These are phyloP conservation scores for Alsophila aescularia DNA, from an alignment of 2,888 invertebrate species.

Conservation along the genomic window DNA sequence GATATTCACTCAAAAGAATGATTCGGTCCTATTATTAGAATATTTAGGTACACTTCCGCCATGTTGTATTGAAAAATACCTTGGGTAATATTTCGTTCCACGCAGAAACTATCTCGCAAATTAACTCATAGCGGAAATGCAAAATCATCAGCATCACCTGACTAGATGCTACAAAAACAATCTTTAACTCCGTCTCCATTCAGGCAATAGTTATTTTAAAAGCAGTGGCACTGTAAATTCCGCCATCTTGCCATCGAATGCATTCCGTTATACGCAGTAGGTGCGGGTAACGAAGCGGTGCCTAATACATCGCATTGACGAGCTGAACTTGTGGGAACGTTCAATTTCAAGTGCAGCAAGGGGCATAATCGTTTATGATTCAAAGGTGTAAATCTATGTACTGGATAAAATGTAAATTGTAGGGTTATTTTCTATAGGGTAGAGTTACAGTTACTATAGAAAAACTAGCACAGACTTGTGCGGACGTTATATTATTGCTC, in stretches of 20 bases:
- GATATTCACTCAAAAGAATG: too few species aligned
- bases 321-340: background rate
- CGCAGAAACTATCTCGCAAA: too few species aligned
- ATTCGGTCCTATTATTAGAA: too few species aligned
- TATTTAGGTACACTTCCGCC: too few species aligned
- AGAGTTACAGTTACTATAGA: too few species aligned
- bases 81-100: too few species aligned
- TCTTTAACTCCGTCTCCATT: conserved; percentile 6
- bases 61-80: too few species aligned
- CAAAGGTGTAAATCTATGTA: background rate
- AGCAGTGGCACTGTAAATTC: conserved; percentile 37
- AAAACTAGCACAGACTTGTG: background rate
- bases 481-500: too few species aligned
- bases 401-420: background rate
- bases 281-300: conserved; percentile 47
- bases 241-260: conserved; percentile 47
- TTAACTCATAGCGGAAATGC: too few species aligned
- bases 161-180: background rate
- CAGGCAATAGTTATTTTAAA: conserved; percentile 22
- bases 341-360: background rate
- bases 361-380: background rate
- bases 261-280: conserved; percentile 61
- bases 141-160: background rate
- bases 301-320: conserved; percentile 24
- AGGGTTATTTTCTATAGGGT: background rate